Percentiles rank a stretch among this genome's conserved stretches.
Evolutionary conservation across 2,888 invertebrate species (phyloP).

Genomic region (Lasioglossum malachurum): DNA sequence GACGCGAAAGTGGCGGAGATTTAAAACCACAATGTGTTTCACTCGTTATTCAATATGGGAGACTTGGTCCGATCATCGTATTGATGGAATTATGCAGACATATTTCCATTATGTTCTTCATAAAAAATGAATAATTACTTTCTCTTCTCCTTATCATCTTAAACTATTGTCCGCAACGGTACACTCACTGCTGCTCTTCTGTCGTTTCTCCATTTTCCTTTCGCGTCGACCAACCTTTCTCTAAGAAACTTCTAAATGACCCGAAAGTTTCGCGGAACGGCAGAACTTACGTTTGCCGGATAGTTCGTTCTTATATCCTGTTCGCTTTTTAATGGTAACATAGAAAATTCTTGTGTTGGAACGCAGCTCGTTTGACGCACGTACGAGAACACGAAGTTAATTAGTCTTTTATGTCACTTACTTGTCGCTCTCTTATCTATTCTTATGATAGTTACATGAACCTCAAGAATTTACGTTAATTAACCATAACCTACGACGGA

Average conservation of each 20-base stretch:
- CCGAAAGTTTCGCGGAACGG: neutral
- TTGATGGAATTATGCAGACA: neutral
- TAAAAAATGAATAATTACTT: neutral
- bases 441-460: neutral
- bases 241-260: neutral
- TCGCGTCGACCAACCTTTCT: neutral
- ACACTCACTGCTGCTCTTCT: neutral
- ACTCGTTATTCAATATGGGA: too few species aligned
- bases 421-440: neutral
- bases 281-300: neutral
- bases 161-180: too few species aligned
- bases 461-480: neutral
- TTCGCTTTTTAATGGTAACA: neutral
- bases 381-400: neutral
- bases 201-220: neutral
- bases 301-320: neutral
- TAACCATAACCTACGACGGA: neutral
- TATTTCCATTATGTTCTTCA: neutral
- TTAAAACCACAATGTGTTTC: too few species aligned
- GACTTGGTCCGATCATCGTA: too few species aligned
- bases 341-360: neutral
- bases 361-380: neutral
- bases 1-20: too few species aligned
- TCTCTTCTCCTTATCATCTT: neutral
- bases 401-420: neutral